These are phyloP conservation scores for Operophtera brumata DNA, from an alignment of 2,888 invertebrate species.

Conservation along the genomic window DNA sequence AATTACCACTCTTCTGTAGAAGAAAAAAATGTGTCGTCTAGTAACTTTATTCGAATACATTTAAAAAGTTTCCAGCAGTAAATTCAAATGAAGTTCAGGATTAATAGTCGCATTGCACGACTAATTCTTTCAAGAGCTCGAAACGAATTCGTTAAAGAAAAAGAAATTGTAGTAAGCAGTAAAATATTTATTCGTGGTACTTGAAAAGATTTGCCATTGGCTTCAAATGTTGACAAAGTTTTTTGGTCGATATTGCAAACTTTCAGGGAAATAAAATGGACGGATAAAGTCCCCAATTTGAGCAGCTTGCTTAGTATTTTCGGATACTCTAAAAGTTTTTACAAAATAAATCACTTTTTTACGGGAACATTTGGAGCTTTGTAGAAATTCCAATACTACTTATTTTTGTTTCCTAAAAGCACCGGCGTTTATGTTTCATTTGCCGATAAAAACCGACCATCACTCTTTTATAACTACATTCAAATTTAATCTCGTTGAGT, in stretches of 20 bases:
- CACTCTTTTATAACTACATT: slow-evolving; percentile 56
- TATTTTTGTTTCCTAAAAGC: slow-evolving; percentile 5
- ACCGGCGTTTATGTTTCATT: slow-evolving; percentile 11
- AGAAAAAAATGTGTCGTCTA: slow-evolving; percentile 34
- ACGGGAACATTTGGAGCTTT: background rate
- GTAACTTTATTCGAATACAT: slow-evolving; percentile 36
- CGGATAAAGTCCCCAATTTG: background rate
- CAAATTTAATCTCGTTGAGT: slow-evolving; percentile 70
- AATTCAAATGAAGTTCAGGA: slow-evolving; percentile 33
- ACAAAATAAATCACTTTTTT: background rate
- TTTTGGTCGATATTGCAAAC: background rate
- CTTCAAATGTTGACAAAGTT: background rate
- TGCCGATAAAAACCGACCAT: slow-evolving; percentile 34
- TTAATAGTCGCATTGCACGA: slow-evolving; percentile 33
- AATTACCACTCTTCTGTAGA: slow-evolving; percentile 10
- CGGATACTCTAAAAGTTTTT: background rate
- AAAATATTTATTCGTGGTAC: slow-evolving; percentile 21
- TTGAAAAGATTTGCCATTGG: slow-evolving; percentile 8
- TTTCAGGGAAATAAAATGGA: background rate
- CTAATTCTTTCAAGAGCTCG: slow-evolving; percentile 35
- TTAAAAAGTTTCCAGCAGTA: slow-evolving; percentile 33
- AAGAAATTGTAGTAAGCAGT: slow-evolving; percentile 15
- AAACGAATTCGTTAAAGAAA: slow-evolving; percentile 32
- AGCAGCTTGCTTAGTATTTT: background rate
- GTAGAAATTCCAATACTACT: background rate